Conservation (phyloP, 2,113 vertebrate species). For the Bagarius yarrelli region DNA sequence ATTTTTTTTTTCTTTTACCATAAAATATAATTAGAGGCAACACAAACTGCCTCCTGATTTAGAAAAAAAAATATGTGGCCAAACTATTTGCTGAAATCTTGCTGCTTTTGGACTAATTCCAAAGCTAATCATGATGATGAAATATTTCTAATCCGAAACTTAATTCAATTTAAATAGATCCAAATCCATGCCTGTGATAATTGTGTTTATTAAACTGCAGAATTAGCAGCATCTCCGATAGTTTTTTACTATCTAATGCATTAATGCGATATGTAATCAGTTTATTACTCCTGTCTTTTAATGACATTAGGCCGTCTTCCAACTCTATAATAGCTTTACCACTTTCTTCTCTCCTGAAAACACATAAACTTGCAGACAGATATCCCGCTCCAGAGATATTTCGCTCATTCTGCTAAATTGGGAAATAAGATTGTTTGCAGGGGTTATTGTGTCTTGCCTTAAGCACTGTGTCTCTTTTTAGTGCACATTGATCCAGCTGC, state of each 20-base stretch:
- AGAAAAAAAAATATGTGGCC: too few species aligned
- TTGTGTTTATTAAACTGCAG: neutral
- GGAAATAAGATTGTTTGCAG: slow-evolving; percentile 6
- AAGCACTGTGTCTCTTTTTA: slow-evolving; percentile 4
- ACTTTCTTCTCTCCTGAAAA: neutral
- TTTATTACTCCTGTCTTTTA: neutral
- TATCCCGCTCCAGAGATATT: neutral
- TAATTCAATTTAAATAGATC: neutral
- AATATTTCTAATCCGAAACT: neutral
- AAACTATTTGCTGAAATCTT: too few species aligned
- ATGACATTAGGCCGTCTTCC: slow-evolving; percentile 2
- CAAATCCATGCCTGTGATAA: neutral
- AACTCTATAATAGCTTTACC: neutral
- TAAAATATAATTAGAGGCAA: too few species aligned
- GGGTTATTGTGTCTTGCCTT: slow-evolving; percentile 18
- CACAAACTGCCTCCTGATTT: too few species aligned
- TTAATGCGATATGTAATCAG: neutral
- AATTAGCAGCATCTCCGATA: neutral
- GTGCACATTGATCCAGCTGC: slow-evolving; percentile 24
- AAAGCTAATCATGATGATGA: neutral
- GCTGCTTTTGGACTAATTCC: too few species aligned
- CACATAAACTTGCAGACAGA: neutral
- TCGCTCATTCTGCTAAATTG: neutral
- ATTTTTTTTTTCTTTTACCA: too few species aligned
- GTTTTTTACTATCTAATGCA: neutral